Conservation (phyloP, 2,113 vertebrate species). For the Amblyornis subalaris region DNA sequence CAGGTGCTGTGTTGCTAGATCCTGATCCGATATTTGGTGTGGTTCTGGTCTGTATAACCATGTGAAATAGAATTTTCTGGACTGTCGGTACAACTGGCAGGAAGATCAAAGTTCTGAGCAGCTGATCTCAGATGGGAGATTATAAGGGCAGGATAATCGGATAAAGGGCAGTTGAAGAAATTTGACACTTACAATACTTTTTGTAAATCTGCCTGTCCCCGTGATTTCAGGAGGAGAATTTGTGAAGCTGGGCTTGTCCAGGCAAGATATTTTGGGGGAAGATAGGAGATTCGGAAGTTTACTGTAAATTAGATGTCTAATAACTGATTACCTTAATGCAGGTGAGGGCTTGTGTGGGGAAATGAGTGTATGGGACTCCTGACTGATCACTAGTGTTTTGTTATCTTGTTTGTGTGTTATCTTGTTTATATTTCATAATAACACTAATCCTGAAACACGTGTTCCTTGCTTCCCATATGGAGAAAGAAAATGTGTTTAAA, state of each 20-base stretch:
- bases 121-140: conserved; percentile 45
- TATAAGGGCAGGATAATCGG: conserved; percentile 37
- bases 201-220: neutral
- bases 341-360: neutral
- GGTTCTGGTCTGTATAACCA: neutral
- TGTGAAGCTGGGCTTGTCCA: neutral
- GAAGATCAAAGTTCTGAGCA: conserved; percentile 54
- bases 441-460: neutral
- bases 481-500: neutral
- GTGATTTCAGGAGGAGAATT: neutral
- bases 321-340: neutral
- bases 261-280: neutral
- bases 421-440: neutral
- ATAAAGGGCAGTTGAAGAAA: conserved; percentile 47
- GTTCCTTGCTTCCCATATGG: neutral
- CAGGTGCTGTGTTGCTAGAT: neutral
- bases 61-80: neutral
- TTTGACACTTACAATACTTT: conserved; percentile 38
- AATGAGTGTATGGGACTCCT: neutral
- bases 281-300: neutral
- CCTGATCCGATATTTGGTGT: neutral
- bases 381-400: neutral
- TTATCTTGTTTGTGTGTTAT: neutral
- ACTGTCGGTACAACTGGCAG: neutral
- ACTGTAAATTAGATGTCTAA: neutral